Evolutionary conservation across 2,797 vertebrate genomes (phyloP).

Genomic region (Darevskia mixta): DNA sequence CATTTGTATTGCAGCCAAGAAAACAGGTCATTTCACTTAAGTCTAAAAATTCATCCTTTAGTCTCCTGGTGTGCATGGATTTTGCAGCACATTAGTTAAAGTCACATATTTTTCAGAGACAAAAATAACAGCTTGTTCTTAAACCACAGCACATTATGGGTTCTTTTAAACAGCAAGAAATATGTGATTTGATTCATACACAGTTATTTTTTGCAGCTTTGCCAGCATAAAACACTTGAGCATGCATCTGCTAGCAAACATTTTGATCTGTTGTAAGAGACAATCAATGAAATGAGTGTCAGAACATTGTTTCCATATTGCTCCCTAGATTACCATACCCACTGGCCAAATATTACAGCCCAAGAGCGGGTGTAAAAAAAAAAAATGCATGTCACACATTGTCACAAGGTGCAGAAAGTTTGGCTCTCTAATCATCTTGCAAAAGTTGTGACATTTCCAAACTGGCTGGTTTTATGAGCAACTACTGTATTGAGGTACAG

Average conservation of each 20-base stretch:
- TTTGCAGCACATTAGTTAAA: conserved; percentile 61
- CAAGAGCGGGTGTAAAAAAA: too few relatives aligned
- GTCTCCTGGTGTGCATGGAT: conserved; percentile 49
- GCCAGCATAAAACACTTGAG: conserved; percentile 16
- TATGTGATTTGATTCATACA: conserved; percentile 8
- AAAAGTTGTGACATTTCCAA: too few relatives aligned
- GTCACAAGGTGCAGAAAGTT: too few relatives aligned
- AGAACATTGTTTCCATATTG: conserved; percentile 25
- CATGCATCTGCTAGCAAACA: conserved; percentile 30
- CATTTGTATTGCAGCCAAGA: conserved; percentile 56
- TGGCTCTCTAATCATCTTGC: too few relatives aligned
- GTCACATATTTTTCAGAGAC: conserved; percentile 52
- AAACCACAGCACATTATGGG: conserved; percentile 3
- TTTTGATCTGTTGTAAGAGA: conserved; percentile 6
- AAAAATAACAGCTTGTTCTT: conserved; percentile 54
- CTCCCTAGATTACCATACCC: neutral
- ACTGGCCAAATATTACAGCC: neutral
- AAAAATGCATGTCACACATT: too few relatives aligned
- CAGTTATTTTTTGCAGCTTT: conserved; percentile 44
- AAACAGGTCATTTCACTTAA: conserved; percentile 56
- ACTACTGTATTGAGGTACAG: too few relatives aligned
- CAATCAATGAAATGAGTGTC: conserved; percentile 14
- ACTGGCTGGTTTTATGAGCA: too few relatives aligned
- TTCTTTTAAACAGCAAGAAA: conserved; percentile 54
- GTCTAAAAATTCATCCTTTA: conserved; percentile 45